Evolutionary conservation across 1,140 invertebrate species (phyloP).

Genomic region (Drosophila bocqueti): DNA sequence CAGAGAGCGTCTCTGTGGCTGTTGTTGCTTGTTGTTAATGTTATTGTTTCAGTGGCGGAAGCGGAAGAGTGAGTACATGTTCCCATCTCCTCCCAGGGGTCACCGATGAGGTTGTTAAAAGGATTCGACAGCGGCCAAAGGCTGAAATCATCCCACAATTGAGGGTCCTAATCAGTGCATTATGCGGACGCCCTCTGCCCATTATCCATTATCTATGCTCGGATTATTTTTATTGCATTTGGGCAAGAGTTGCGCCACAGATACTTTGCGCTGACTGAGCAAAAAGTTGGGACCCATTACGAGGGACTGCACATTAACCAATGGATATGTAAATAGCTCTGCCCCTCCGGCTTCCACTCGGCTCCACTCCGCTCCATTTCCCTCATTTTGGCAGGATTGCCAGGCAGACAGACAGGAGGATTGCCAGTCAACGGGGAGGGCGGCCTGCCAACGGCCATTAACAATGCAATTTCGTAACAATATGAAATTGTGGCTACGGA

Average conservation of each 20-base stretch:
- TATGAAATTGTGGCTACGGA: slow-evolving; percentile 61
- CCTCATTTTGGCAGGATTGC: slow-evolving; percentile 49
- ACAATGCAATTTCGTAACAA: slow-evolving; percentile 70
- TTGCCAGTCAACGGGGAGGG: slow-evolving; percentile 8
- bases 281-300: slow-evolving; percentile 62
- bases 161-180: slow-evolving; percentile 25
- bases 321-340: slow-evolving; percentile 60
- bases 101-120: slow-evolving; percentile 23
- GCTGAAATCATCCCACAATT: slow-evolving; percentile 3
- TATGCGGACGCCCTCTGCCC: slow-evolving; percentile 10
- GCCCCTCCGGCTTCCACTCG: background rate
- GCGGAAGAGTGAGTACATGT: slow-evolving; percentile 3
- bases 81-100: slow-evolving; percentile 13
- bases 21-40: slow-evolving; percentile 29
- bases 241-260: slow-evolving; percentile 45
- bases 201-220: slow-evolving; percentile 54
- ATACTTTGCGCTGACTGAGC: slow-evolving; percentile 60
- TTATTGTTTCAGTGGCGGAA: slow-evolving; percentile 12
- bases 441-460: slow-evolving; percentile 56
- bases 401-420: slow-evolving; percentile 24
- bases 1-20: slow-evolving; percentile 36
- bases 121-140: slow-evolving; percentile 15
- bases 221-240: slow-evolving; percentile 74
- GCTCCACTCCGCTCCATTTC: background rate
- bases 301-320: slow-evolving; percentile 64